A percentile compares a stretch with the other conserved stretches of the same genome.
These are phyloP conservation scores for Hipposideros larvatus DNA, from an alignment of 2,797 vertebrate species.

Conservation along the genomic window DNA sequence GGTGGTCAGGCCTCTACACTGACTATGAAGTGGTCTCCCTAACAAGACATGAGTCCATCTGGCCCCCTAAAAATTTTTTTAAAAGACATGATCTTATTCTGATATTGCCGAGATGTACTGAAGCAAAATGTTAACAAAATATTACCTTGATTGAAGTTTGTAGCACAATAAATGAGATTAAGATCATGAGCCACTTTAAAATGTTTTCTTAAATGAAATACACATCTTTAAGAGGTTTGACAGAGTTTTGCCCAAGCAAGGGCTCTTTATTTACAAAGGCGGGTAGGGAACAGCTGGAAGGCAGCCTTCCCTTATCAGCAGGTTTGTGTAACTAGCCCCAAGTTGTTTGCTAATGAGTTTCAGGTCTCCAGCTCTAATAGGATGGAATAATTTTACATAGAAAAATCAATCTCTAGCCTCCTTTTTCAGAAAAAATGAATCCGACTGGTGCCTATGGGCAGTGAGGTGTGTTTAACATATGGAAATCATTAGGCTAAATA, in stretches of 20 bases:
- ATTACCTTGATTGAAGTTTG: not conserved
- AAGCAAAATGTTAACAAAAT: not conserved
- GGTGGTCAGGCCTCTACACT: too few species aligned
- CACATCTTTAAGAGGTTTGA: slow-evolving; percentile 52
- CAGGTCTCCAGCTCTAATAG: slow-evolving; percentile 52
- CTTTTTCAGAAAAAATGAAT: slow-evolving; percentile 60
- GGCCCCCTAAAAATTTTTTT: not conserved
- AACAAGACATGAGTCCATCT: too few species aligned
- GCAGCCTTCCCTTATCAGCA: slow-evolving; percentile 58
- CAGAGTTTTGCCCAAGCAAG: slow-evolving; percentile 22
- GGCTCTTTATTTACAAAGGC: slow-evolving; percentile 66
- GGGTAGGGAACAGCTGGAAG: slow-evolving; percentile 37
- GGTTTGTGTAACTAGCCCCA: slow-evolving; percentile 34
- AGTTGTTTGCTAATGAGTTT: slow-evolving; percentile 66
- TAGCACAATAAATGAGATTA: slow-evolving; percentile 6
- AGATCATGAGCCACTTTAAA: not conserved
- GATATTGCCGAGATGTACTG: not conserved
- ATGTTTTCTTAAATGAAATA: slow-evolving; percentile 57
- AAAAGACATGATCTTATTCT: not conserved
- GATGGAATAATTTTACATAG: slow-evolving; percentile 60
- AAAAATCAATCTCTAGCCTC: slow-evolving; percentile 46
- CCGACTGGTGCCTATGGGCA: slow-evolving; percentile 44
- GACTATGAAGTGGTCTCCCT: too few species aligned
- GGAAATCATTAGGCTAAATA: slow-evolving; percentile 74
- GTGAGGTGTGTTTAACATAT: slow-evolving; percentile 62